Evolutionary conservation across 2,797 vertebrate genomes (phyloP).

Genomic region (Gephyroberyx darwinii): DNA sequence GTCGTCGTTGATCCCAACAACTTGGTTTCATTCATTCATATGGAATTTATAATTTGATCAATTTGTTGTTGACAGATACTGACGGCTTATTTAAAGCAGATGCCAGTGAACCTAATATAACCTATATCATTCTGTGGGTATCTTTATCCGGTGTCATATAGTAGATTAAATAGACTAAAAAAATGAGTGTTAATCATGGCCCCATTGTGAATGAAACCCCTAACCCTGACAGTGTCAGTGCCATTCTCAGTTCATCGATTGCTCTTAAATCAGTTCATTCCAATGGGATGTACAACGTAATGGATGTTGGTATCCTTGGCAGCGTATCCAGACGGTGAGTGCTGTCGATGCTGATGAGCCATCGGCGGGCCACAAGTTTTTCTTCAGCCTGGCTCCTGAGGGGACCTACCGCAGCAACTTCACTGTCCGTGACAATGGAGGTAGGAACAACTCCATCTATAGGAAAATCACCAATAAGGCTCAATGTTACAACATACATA

Average conservation of each 20-base stretch:
- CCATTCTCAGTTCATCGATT: background rate
- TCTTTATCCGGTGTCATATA: too few species aligned
- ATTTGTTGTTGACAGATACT: too few species aligned
- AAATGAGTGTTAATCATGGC: too few species aligned
- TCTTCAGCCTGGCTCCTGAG: constrained; percentile 88
- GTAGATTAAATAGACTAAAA: too few species aligned
- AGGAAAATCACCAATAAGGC: too few species aligned
- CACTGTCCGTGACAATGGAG: constrained; percentile 91
- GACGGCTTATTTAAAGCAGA: too few species aligned
- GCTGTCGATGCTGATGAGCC: constrained; percentile 92
- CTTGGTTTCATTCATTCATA: too few species aligned
- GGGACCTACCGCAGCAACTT: constrained; percentile 88
- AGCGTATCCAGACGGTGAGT: constrained; percentile 93
- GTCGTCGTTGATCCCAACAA: too few species aligned
- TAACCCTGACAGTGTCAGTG: background rate
- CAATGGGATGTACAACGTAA: background rate
- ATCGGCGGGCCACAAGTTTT: constrained; percentile 88
- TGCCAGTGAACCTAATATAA: too few species aligned
- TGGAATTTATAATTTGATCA: too few species aligned
- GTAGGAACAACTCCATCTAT: constrained; percentile 69
- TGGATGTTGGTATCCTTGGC: constrained; percentile 56
- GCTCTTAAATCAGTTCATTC: constrained; percentile 3
- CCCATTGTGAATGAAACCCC: background rate
- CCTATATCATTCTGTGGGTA: too few species aligned
- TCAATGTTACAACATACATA: too few species aligned